phyloP scores from a whole-genome alignment of 2,113 vertebrate genomes.

The Toxotes jaculatrix region DNA sequence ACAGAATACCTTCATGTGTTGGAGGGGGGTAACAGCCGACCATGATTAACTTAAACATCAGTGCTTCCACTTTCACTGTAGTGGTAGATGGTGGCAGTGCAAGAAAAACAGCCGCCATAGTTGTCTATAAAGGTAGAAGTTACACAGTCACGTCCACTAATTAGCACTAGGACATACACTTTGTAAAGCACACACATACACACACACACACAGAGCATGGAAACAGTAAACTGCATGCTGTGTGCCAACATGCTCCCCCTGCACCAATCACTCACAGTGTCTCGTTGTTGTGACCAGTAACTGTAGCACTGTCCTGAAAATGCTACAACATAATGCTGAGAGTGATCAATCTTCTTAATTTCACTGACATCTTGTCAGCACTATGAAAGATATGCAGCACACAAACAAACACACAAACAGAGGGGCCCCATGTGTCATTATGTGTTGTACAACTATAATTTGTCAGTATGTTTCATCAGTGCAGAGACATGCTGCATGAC shows the following conservation, averaged over 20 bases:
- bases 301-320: background rate
- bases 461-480: conserved; percentile 8
- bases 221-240: background rate
- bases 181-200: conserved; percentile 2
- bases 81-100: background rate
- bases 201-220: background rate
- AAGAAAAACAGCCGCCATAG: conserved; percentile 19
- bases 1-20: background rate
- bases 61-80: background rate
- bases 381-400: conserved; percentile 1
- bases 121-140: conserved; percentile 12
- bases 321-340: background rate
- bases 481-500: conserved; percentile 5
- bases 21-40: background rate
- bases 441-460: conserved; percentile 13
- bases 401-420: conserved; percentile 16
- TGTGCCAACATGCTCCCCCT: background rate
- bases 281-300: background rate
- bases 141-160: conserved; percentile 21
- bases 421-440: conserved; percentile 19
- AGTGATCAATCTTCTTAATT: background rate
- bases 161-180: background rate
- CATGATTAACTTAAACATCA: conserved; percentile 29
- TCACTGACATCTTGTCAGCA: background rate
- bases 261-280: background rate